Base-by-base conservation (phyloP, 2,797 vertebrate genomes). In the Rachycentron canadum region DNA sequence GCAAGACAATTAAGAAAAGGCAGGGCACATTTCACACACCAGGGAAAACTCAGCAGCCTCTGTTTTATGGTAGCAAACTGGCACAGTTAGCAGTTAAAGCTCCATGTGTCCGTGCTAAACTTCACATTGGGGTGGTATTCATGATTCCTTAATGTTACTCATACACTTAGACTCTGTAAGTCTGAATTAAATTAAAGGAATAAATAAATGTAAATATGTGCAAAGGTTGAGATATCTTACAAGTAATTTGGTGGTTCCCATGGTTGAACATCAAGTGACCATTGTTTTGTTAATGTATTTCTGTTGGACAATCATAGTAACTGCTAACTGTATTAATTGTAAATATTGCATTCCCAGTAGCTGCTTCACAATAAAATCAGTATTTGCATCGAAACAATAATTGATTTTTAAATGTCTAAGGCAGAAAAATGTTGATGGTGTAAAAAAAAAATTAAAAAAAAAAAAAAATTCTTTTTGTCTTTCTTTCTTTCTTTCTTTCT, bases 1-100 rank as follows among this genome's bases (percentile, higher is more conserved):
- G 14, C n/a, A 21, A 25, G 40, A 26, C 61, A 76, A 67, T 76
- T 64, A 78, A 58, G 49, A 47, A 52, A 72, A 64, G 61, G 59
- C 66, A 71, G 26, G 12, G 30, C 61, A 58, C 58, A 56, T 65
- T 62, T 76, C 40, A 56, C 47, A 25, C 68, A 73, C 68, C 17
- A 38, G 64, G 38, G 38, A 17, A 43, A 72, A 52, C 61, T 76
- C 23, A 5, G 16, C 43, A 58, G 34, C 65, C n/a, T 74, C 23
- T 23, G 25, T 64, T 50, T 64, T 21, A 72, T 57, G 23, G n/a
- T 23, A 60, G 30, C 57, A 63, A 72, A 83, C 36, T 30, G 41
- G 10, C 2, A 0, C 28, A 71, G 50, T 74, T n/a, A 41, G 52
- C 62, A 62, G 55, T 36, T 62, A 23, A 66, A 58, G 50, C 52